These are phyloP conservation scores for Acanthurus leucopareius DNA, from an alignment of 2,797 vertebrate species.

Conservation along the genomic window DNA sequence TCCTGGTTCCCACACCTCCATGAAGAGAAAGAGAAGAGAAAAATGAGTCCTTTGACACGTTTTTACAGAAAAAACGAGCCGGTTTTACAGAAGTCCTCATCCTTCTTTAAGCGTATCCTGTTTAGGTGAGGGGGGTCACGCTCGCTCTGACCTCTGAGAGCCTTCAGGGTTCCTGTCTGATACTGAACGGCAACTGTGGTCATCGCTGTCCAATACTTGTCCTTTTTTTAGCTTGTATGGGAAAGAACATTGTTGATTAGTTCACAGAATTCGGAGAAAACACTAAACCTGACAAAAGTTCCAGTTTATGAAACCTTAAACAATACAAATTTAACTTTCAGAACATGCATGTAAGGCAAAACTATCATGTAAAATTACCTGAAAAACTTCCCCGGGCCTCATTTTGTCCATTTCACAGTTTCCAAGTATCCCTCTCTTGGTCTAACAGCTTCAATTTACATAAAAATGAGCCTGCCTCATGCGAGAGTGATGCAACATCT, in stretches of 20 bases:
- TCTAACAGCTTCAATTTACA: constrained; percentile 84
- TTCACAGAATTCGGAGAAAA: background rate
- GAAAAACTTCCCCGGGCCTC: constrained; percentile 38
- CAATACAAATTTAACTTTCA: constrained; percentile 28
- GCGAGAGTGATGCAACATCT: constrained; percentile 86
- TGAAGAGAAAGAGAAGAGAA: constrained; percentile 60
- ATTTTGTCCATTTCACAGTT: constrained; percentile 67
- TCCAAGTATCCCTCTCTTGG: constrained; percentile 58
- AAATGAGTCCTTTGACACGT: constrained; percentile 75
- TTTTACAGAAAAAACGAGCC: constrained; percentile 67
- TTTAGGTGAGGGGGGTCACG: constrained; percentile 68
- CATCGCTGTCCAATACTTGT: constrained; percentile 41
- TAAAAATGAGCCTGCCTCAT: constrained; percentile 83
- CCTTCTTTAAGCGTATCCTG: constrained; percentile 82
- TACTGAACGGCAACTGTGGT: constrained; percentile 59
- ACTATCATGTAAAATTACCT: constrained; percentile 49
- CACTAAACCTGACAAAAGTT: background rate
- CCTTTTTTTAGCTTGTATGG: constrained; percentile 34
- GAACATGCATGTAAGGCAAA: constrained; percentile 4
- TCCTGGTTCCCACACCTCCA: constrained; percentile 84
- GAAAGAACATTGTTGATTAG: constrained; percentile 15
- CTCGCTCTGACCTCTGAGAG: constrained; percentile 75
- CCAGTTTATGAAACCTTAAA: constrained; percentile 15
- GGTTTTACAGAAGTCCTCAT: constrained; percentile 72
- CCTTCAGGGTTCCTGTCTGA: constrained; percentile 80